phyloP scores from a whole-genome alignment of 2,797 vertebrate genomes.

The Sylvilagus floridanus region DNA sequence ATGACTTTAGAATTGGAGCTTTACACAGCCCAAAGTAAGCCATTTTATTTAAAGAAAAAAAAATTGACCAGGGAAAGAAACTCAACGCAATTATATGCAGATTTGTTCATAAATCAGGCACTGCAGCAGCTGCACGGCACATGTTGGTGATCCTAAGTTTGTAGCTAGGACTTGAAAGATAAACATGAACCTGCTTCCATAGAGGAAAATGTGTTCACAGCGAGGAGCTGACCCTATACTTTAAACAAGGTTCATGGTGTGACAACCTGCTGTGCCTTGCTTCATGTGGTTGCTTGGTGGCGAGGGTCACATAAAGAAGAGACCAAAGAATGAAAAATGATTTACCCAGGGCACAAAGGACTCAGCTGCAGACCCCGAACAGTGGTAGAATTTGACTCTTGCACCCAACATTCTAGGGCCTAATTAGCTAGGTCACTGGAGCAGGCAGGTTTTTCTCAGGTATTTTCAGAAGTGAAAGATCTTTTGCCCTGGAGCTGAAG shows the following conservation, averaged over 20 bases:
- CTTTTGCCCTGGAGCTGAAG: conserved; percentile 82
- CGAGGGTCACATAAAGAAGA: conserved; percentile 80
- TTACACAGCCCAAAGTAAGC: conserved; percentile 87
- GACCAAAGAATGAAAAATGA: conserved; percentile 75
- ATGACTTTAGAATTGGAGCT: conserved; percentile 88
- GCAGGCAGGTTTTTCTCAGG: conserved; percentile 75
- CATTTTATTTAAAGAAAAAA: conserved; percentile 88
- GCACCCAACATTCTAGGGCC: conserved; percentile 65
- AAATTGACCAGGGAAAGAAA: conserved; percentile 62
- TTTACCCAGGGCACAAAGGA: conserved; percentile 78
- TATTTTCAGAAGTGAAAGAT: conserved; percentile 83
- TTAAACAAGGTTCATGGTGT: conserved; percentile 87
- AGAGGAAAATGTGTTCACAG: conserved; percentile 89
- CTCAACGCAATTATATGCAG: conserved; percentile 89
- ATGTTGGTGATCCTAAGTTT: conserved; percentile 87
- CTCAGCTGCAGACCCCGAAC: conserved; percentile 58
- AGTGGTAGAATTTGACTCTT: conserved; percentile 77
- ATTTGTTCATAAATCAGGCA: conserved; percentile 89
- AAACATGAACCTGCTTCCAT: conserved; percentile 90
- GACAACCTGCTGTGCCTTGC: conserved; percentile 85
- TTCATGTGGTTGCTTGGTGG: conserved; percentile 80
- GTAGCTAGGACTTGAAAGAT: conserved; percentile 89
- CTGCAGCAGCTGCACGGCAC: conserved; percentile 87
- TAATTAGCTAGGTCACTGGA: conserved; percentile 83
- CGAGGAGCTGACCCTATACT: conserved; percentile 86